Percentiles rank a stretch among this genome's conserved stretches.
Conservation (phyloP, 2,888 invertebrate species). For the Drosophila gaucha region DNA sequence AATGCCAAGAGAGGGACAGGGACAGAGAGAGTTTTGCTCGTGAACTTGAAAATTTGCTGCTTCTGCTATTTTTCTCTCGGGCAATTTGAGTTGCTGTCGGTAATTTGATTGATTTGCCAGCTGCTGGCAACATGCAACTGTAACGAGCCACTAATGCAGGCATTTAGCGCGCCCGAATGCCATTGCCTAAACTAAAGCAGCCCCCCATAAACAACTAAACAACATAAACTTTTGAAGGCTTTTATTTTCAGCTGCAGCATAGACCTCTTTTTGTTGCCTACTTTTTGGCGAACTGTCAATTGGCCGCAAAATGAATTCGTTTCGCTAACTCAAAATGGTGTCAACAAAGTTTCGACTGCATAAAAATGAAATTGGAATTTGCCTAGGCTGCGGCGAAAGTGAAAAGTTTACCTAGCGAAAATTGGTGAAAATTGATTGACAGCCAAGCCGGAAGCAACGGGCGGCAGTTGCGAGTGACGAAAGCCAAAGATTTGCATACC, state of each 20-base stretch:
- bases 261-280: conserved; percentile 29
- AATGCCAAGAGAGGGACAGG: conserved; percentile 18
- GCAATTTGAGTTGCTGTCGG: conserved; percentile 38
- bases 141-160: conserved; percentile 76
- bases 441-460: conserved; percentile 19
- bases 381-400: conserved; percentile 31
- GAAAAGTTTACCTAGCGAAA: conserved; percentile 40
- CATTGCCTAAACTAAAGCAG: conserved; percentile 8
- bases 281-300: conserved; percentile 34
- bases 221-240: conserved; percentile 20
- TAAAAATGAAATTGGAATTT: conserved; percentile 36
- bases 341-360: conserved; percentile 50
- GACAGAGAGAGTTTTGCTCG: conserved; percentile 23
- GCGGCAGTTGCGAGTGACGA: background rate
- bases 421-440: conserved; percentile 53
- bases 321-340: conserved; percentile 32
- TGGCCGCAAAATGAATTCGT: conserved; percentile 53
- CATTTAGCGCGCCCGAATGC: conserved; percentile 63
- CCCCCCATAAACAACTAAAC: conserved; percentile 34
- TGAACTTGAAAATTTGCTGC: conserved; percentile 61
- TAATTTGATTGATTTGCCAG: conserved; percentile 77
- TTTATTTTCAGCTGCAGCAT: background rate
- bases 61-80: conserved; percentile 24
- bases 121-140: conserved; percentile 68
- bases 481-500: conserved; percentile 1